Conservation (phyloP, 2,113 vertebrate species). For the Actenoides hombroni region DNA sequence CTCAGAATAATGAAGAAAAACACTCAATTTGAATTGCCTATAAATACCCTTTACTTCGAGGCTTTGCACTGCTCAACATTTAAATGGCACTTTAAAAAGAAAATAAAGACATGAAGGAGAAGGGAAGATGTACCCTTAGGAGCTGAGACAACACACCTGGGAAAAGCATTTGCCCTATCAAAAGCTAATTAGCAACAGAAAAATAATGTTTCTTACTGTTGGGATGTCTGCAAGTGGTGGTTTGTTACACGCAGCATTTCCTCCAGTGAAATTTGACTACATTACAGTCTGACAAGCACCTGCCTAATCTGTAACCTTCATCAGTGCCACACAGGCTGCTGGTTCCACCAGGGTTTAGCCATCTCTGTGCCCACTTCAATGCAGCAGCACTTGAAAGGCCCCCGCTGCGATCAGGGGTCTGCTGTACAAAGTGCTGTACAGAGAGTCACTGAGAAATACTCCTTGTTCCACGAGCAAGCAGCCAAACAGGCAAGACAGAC, state of each 20-base stretch:
- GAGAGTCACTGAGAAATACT: background rate
- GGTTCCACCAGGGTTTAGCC: background rate
- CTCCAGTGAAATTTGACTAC: background rate
- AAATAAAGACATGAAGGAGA: constrained; percentile 14
- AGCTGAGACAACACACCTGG: background rate
- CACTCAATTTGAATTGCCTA: constrained; percentile 8
- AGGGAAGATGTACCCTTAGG: background rate
- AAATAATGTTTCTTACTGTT: background rate
- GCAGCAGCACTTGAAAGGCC: background rate
- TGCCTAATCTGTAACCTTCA: background rate
- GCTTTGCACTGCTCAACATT: constrained; percentile 3
- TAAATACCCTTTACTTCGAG: background rate
- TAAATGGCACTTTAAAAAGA: constrained; percentile 30
- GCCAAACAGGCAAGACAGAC: background rate
- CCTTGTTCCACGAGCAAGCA: background rate
- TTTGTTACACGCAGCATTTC: background rate
- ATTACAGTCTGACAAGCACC: background rate
- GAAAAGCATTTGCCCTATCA: background rate
- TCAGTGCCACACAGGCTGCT: background rate
- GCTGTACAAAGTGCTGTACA: background rate
- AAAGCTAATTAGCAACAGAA: background rate
- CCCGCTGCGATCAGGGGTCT: background rate
- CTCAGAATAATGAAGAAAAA: constrained; percentile 30
- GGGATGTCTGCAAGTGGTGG: background rate
- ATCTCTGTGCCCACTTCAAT: fast-evolving